Conservation (phyloP, 2,797 vertebrate species). For the Octomys mimax region DNA sequence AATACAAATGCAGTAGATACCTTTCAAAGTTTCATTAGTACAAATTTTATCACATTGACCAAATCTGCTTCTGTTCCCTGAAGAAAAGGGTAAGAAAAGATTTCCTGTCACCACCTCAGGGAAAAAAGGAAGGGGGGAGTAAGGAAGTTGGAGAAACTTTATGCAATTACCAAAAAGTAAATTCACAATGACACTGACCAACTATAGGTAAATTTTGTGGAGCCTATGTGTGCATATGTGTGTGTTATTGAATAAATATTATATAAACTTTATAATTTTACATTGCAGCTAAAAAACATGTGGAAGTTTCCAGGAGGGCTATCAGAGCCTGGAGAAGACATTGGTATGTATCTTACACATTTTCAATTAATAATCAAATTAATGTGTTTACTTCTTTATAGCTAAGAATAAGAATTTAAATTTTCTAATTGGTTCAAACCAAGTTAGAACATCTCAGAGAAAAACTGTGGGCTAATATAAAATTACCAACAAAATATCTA, state of each 20-base stretch:
- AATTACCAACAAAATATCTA: constrained; percentile 42
- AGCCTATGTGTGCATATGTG: neutral
- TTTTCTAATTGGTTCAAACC: constrained; percentile 40
- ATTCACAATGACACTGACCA: neutral
- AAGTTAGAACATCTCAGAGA: constrained; percentile 44
- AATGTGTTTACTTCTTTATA: neutral
- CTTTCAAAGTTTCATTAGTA: constrained; percentile 71
- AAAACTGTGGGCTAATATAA: neutral
- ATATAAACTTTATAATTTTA: constrained; percentile 74
- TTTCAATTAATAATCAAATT: neutral
- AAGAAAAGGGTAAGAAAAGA: constrained; percentile 50
- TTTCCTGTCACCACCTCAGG: neutral
- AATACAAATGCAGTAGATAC: constrained; percentile 85
- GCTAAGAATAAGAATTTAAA: constrained; percentile 41
- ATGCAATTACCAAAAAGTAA: constrained; percentile 46
- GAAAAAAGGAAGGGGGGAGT: neutral
- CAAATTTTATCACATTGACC: constrained; percentile 78
- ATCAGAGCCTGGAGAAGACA: constrained; percentile 96
- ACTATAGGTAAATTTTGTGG: neutral
- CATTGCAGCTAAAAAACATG: constrained; percentile 91
- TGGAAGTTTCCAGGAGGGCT: constrained; percentile 99
- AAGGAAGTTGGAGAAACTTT: constrained; percentile 2
- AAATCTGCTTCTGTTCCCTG: constrained; percentile 71
- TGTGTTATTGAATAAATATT: constrained; percentile 29
- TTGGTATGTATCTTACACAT: constrained; percentile 91